Evolutionary conservation across 2,113 vertebrate genomes (phyloP).

Genomic region (Amia ocellicauda): DNA sequence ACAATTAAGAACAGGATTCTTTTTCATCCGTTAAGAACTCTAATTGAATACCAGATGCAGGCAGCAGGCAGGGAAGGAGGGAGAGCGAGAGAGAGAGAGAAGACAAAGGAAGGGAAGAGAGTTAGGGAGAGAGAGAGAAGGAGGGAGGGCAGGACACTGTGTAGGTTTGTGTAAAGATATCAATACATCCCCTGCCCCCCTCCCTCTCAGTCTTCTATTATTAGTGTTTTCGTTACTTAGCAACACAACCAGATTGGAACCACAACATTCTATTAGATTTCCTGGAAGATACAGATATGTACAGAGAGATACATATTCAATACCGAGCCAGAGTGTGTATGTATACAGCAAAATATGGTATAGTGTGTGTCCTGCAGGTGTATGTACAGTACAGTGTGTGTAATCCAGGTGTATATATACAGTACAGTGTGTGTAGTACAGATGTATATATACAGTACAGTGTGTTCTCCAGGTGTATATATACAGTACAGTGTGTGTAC

Average conservation of each 20-base stretch:
- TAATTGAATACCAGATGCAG: no score
- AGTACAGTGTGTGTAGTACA: no score
- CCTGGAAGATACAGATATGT: conserved; percentile 16
- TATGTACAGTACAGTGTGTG: background rate
- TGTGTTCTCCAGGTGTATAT: no score
- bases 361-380: no score
- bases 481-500: no score
- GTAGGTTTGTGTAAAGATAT: background rate
- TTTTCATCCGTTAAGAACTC: no score
- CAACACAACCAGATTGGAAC: conserved; percentile 22
- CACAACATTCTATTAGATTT: conserved; percentile 3
- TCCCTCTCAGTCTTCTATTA: conserved; percentile 21
- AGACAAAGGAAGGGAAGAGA: conserved; percentile 19
- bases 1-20: no score
- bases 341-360: background rate
- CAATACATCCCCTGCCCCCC: conserved; percentile 7
- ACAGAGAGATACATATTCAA: background rate
- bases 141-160: conserved; percentile 13
- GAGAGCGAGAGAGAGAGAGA: conserved; percentile 59
- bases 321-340: background rate
- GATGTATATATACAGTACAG: no score
- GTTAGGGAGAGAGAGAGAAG: background rate
- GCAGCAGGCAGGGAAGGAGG: no score
- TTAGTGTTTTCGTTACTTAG: conserved; percentile 28
- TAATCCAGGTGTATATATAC: background rate